phyloP scores from a whole-genome alignment of 2,797 vertebrate species.

The Phataginus tetradactyla region DNA sequence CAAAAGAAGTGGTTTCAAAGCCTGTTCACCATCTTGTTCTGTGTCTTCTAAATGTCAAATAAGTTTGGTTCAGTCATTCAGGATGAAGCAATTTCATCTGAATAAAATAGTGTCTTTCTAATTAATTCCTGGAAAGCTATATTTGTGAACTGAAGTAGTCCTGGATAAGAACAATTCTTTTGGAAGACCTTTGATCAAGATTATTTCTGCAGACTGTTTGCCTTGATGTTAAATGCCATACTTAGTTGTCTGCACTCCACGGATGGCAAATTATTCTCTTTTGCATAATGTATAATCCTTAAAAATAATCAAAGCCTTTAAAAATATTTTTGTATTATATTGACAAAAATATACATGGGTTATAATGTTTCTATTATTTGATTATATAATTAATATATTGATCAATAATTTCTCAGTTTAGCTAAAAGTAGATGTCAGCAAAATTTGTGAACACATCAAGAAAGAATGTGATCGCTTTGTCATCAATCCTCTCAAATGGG shows the following conservation, averaged over 20 bases:
- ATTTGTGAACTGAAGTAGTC: background rate
- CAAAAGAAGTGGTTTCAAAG: background rate
- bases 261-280: background rate
- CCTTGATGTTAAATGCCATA: conserved; percentile 5
- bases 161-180: background rate
- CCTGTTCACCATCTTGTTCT: background rate
- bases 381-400: background rate
- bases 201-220: background rate
- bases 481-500: background rate
- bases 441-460: background rate
- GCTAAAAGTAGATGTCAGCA: background rate
- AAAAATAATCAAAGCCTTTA: background rate
- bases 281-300: background rate
- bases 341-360: background rate
- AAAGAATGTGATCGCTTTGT: background rate
- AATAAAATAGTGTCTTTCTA: background rate
- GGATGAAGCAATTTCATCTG: background rate
- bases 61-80: background rate
- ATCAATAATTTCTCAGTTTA: background rate
- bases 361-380: background rate
- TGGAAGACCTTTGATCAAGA: background rate
- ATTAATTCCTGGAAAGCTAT: background rate
- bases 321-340: background rate
- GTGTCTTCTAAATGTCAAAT: background rate
- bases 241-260: background rate